phyloP scores from a whole-genome alignment of 2,113 vertebrate species.

The Corythoichthys intestinalis region DNA sequence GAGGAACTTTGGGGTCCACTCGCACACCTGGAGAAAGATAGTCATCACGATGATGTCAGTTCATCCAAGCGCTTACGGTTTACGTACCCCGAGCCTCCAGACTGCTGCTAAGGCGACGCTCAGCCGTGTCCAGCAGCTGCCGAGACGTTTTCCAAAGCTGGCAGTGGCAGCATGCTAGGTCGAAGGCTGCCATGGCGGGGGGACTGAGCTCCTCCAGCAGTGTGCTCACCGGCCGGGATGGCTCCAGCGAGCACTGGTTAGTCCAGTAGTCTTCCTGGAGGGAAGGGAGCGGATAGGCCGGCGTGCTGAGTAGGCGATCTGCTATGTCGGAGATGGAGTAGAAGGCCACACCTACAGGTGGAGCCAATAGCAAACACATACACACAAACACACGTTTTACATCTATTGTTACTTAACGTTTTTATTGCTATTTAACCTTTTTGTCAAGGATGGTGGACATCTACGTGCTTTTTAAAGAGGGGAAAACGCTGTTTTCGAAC shows the following conservation, averaged over 20 bases:
- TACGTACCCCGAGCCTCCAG: constrained; percentile 78
- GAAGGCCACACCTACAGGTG: constrained; percentile 86
- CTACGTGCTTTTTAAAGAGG: too few species aligned
- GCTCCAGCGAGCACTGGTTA: constrained; percentile 67
- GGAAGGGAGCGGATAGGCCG: constrained; percentile 74
- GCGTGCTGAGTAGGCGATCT: constrained; percentile 83
- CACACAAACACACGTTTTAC: not conserved
- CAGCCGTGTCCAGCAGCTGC: constrained; percentile 91
- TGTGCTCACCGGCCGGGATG: constrained; percentile 62
- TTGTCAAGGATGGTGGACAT: too few species aligned
- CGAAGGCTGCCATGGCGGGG: constrained; percentile 88
- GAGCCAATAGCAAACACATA: not conserved
- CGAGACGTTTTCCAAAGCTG: constrained; percentile 93
- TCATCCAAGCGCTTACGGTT: not conserved
- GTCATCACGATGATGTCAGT: not conserved
- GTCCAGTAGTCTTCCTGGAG: constrained; percentile 90
- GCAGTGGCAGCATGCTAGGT: constrained; percentile 92
- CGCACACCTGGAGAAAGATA: constrained; percentile 67
- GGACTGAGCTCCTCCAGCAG: constrained; percentile 86
- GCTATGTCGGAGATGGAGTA: constrained; percentile 96
- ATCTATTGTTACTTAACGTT: too few species aligned
- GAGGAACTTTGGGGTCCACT: constrained; percentile 64
- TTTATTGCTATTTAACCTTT: too few species aligned
- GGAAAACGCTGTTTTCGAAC: too few species aligned
- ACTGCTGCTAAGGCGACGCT: constrained; percentile 77